Percentiles rank a stretch among this genome's conserved stretches.
Conservation (phyloP, 2,888 invertebrate genomes). For the Lissocephala sabroskyi region DNA sequence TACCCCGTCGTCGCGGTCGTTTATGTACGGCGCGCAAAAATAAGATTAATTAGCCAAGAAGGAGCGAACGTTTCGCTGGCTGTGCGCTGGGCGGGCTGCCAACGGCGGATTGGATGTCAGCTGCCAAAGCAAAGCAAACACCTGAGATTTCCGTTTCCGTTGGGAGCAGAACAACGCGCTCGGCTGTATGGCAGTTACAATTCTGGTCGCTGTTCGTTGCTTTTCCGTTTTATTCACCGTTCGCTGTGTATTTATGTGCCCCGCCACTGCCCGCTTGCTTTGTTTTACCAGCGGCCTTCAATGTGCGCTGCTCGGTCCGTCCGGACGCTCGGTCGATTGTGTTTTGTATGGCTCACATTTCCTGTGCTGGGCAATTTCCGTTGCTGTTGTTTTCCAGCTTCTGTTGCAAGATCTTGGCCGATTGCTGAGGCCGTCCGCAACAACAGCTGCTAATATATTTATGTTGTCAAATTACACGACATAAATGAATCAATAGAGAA, state of each 20-base stretch:
- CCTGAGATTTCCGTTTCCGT: slow-evolving; percentile 62
- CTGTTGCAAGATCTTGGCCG: not conserved
- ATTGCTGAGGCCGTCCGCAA: too few species aligned
- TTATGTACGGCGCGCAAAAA: slow-evolving; percentile 28
- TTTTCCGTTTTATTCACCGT: not conserved
- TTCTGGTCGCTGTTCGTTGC: not conserved
- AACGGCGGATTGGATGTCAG: slow-evolving; percentile 3
- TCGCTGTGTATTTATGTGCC: not conserved
- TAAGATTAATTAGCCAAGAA: slow-evolving; percentile 60
- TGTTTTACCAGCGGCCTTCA: slow-evolving; percentile 3
- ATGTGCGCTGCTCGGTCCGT: slow-evolving; percentile 7
- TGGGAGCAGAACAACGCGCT: slow-evolving; percentile 27
- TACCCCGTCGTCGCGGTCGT: slow-evolving; percentile 5
- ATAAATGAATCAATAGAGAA: slow-evolving; percentile 58
- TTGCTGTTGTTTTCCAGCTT: slow-evolving; percentile 8
- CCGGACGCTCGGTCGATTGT: slow-evolving; percentile 21
- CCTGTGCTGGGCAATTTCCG: slow-evolving; percentile 56
- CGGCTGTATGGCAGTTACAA: not conserved
- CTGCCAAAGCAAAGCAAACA: slow-evolving; percentile 42
- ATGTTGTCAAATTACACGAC: slow-evolving; percentile 61
- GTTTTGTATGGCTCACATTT: slow-evolving; percentile 28
- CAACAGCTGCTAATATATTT: slow-evolving; percentile 56
- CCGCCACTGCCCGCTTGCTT: slow-evolving; percentile 5
- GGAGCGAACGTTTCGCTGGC: not conserved
- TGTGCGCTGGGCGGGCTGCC: too few species aligned